These are phyloP conservation scores for Smutsia temminckii DNA, from an alignment of 2,797 vertebrate species.

Conservation along the genomic window DNA sequence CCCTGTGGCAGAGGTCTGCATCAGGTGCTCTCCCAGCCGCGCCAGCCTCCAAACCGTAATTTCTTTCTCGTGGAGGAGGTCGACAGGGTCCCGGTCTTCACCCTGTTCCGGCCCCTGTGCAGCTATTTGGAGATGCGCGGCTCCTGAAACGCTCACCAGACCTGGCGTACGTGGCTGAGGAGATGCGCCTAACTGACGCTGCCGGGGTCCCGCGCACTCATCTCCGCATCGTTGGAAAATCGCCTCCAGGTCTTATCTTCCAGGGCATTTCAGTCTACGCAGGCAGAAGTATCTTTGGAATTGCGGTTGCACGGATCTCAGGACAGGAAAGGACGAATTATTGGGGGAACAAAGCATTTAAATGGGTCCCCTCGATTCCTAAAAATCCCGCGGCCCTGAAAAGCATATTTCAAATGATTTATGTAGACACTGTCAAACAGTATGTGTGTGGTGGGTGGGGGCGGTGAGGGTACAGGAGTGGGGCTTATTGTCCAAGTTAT, in stretches of 20 bases:
- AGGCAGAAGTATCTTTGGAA: conserved; percentile 43
- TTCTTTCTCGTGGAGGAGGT: not conserved
- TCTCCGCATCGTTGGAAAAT: not conserved
- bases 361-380: not conserved
- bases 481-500: conserved; percentile 35
- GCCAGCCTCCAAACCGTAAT: not conserved
- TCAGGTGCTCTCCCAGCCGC: not conserved
- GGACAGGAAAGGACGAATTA: conserved; percentile 18
- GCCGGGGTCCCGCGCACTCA: not conserved
- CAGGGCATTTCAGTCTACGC: not conserved
- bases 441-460: not conserved
- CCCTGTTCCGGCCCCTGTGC: not conserved
- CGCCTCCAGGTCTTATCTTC: not conserved
- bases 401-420: not conserved
- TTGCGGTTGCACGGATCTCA: conserved; percentile 26
- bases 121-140: too few relatives aligned
- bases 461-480: not conserved
- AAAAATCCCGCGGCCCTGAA: not conserved
- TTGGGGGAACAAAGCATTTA: not conserved
- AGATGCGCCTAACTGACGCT: not conserved
- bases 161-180: not conserved
- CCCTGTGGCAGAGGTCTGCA: not conserved
- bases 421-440: not conserved
- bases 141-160: not conserved
- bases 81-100: not conserved